phyloP scores from a whole-genome alignment of 2,797 vertebrate genomes.

The Notolabrus celidotus region DNA sequence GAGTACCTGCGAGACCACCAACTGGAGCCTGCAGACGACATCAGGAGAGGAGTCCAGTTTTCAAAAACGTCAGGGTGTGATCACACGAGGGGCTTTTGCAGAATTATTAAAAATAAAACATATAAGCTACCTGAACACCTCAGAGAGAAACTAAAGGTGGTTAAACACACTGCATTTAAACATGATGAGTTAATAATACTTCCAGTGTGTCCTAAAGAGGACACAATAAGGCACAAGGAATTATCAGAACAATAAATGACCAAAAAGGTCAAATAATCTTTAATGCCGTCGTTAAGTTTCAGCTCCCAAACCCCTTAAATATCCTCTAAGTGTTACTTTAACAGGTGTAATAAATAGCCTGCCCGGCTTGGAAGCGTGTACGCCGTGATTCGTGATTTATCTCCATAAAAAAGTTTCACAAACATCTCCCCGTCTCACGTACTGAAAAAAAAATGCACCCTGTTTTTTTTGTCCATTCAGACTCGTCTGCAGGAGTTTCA shows the following conservation, averaged over 20 bases:
- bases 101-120: too few species aligned
- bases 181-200: too few species aligned
- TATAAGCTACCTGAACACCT: too few species aligned
- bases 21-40: too few species aligned
- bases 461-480: background rate
- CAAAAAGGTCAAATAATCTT: background rate
- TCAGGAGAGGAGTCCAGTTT: background rate
- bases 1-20: background rate
- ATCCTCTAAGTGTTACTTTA: background rate
- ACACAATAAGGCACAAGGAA: background rate
- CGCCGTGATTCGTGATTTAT: background rate
- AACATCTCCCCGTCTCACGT: background rate
- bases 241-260: background rate
- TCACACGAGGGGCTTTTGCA: too few species aligned
- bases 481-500: slow-evolving; percentile 65
- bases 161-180: too few species aligned
- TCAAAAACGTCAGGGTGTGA: background rate
- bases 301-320: background rate
- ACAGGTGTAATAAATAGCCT: background rate
- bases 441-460: background rate
- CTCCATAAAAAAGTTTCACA: background rate
- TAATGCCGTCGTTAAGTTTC: background rate
- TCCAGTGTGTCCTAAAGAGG: too few species aligned
- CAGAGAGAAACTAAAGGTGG: too few species aligned
- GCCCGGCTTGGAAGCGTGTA: background rate